Evolutionary conservation across 53 echinoderm and acorn worm species (phyloP), one percentile per base, ranked within the genome.

Genomic region (Antedon mediterranea): DNA sequence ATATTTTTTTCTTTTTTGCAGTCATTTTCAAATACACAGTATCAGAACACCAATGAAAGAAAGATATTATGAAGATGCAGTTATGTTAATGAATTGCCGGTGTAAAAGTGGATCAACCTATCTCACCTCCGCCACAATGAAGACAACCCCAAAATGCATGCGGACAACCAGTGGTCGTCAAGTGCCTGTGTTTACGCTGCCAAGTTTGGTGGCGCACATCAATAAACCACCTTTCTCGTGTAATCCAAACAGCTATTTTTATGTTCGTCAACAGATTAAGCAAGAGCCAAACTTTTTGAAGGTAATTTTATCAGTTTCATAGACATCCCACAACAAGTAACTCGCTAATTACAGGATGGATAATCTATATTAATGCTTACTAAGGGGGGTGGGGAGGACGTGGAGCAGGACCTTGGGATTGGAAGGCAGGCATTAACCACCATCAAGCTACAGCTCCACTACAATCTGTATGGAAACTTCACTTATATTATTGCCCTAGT

Each of bases 31-130:
- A 43, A 72, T 28, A 11, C 82, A 57, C n/a, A 86, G 83, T 42
- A 26, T 89, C 20, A 83, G 82, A 29, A 89, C 85, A 32, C 85
- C 86, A 0, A 76, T 83, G 5, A 86, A 82, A 20, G 89, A 95
- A 27, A 80, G 85, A 71, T 87, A 89, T 83, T 97, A 97, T 43
- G 78, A 92, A 31, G 91, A 91, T 43, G 97, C 97, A 32, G 75
- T 97, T 27, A 80, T 85, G 43, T 82, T 97, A 57, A 97, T 97
- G 75, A 83, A 89, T 13, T 89, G 87, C 44, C 87, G 97, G 31
- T 92, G 97, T 77, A 77, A 34, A 7, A 89, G 91, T 57, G 20
- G 57, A 15, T 57, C 57, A 3, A 57, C 9, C 11, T 57, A 57
- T 57, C 57, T 57, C 15, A 23, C 57, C 6, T 57, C 57, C 2